Evolutionary conservation across 2,888 invertebrate species (phyloP).

Genomic region (Cantharis rustica): DNA sequence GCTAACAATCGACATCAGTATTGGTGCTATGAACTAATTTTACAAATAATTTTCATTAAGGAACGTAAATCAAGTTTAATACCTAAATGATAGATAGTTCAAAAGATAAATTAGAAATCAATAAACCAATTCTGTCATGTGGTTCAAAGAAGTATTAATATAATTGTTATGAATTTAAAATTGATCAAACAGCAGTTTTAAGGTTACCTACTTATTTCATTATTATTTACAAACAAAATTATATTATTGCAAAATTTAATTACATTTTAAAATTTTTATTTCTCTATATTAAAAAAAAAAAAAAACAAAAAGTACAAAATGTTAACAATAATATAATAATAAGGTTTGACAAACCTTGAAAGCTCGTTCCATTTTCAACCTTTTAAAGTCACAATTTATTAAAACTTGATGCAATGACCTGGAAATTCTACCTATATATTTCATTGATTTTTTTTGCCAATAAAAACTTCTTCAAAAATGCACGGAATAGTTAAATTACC

Average conservation of each 20-base stretch:
- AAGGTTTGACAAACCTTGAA: not conserved
- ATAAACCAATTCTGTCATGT: conserved; percentile 9
- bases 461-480: not conserved
- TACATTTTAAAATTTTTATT: no score
- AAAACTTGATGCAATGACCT: not conserved
- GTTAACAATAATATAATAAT: not conserved
- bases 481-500: not conserved
- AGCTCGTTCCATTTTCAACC: not conserved
- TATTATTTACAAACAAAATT: not conserved
- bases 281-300: no score
- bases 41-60: conserved; percentile 3
- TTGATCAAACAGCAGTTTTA: conserved; percentile 16
- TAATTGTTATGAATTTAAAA: conserved; percentile 15
- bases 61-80: conserved; percentile 6
- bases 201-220: not conserved
- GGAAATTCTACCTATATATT: not conserved
- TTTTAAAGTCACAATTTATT: not conserved
- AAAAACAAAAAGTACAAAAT: not conserved
- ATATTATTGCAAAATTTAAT: no score
- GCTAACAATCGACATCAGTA: not conserved
- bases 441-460: not conserved
- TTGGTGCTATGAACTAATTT: not conserved
- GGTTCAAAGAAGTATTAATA: conserved; percentile 19
- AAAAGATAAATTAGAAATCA: conserved; percentile 13
- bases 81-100: conserved; percentile 4